Evolutionary conservation across 2,888 invertebrate genomes (phyloP), one percentile per base, ranked within the genome.

Genomic region (Acronicta leporina): DNA sequence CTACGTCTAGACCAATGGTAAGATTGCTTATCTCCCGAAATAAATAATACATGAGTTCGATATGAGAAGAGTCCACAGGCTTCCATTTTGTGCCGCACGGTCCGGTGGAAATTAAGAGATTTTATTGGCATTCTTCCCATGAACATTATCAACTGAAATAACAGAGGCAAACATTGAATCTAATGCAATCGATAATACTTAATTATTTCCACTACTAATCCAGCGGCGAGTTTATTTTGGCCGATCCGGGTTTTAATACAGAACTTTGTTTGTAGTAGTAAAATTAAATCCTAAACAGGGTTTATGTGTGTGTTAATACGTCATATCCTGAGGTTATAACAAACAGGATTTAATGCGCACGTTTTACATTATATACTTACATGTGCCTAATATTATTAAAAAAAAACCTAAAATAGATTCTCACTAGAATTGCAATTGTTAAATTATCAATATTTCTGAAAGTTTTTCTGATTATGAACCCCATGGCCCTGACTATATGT

Each of bases 31-130:
- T 87, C 77, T 86, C 79, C 75, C 74, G 80, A 71, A 81, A 90
- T 92, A 88, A 91, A 92, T 92, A 89, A 91, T 84, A 91, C 90
- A 92, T 92, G 89, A 92, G 87, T 83, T 86, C 84, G 86, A 90
- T 91, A 90, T 89, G 86, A 88, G 86, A 87, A 59, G 53, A 77
- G 63, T 71, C 82, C 76, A 83, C 82, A 75, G 81, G 82, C 83
- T 87, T 87, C 86, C 84, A 86, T 89, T 88, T 87, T 87, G 85
- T 83, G 80, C 82, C 87, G 85, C 83, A 80, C 82, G 78, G 84
- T 80, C 85, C 83, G 88, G 85, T 85, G 85, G 83, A 91, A 91
- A 92, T 92, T 91, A 92, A 91, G 87, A 82, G 85, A 87, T 88
- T 87, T 88, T 89, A 92, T 91, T 92, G 91, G 92, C 92, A 88